These are phyloP conservation scores for Drosophila anomalata DNA, from an alignment of 2,888 invertebrate species.

Conservation along the genomic window DNA sequence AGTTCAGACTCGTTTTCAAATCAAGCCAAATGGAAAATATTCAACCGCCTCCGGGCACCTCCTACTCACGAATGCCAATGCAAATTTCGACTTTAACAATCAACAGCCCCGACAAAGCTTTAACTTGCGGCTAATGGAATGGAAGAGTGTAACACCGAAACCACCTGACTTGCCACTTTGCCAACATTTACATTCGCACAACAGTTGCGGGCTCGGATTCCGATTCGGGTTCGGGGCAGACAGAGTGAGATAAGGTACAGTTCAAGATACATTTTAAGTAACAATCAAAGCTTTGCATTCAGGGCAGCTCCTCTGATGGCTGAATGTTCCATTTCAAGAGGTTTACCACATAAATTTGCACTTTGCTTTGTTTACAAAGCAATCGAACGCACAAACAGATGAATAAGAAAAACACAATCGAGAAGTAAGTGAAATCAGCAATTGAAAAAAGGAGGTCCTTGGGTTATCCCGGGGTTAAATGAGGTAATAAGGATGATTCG, in stretches of 20 bases:
- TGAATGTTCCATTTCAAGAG: slow-evolving; percentile 46
- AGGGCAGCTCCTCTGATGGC: slow-evolving; percentile 24
- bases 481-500: slow-evolving; percentile 18
- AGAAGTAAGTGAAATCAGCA: slow-evolving; percentile 10
- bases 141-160: slow-evolving; percentile 49
- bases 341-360: slow-evolving; percentile 66
- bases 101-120: slow-evolving; percentile 20
- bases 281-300: slow-evolving; percentile 65
- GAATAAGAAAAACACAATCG: slow-evolving; percentile 8
- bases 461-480: slow-evolving; percentile 12
- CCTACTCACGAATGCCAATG: slow-evolving; percentile 7
- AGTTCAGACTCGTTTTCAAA: not conserved
- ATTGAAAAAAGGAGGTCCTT: slow-evolving; percentile 23
- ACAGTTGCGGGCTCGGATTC: slow-evolving; percentile 55
- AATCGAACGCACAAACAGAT: slow-evolving; percentile 17
- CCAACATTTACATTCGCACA: slow-evolving; percentile 46
- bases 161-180: slow-evolving; percentile 62
- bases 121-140: slow-evolving; percentile 48
- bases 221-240: slow-evolving; percentile 38
- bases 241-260: slow-evolving; percentile 48
- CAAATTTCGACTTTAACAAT: slow-evolving; percentile 33
- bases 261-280: slow-evolving; percentile 55
- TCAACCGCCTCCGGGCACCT: not conserved
- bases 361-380: slow-evolving; percentile 63
- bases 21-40: not conserved